Evolutionary conservation across 2,888 invertebrate genomes (phyloP).

Genomic region (Erebia epiphron): DNA sequence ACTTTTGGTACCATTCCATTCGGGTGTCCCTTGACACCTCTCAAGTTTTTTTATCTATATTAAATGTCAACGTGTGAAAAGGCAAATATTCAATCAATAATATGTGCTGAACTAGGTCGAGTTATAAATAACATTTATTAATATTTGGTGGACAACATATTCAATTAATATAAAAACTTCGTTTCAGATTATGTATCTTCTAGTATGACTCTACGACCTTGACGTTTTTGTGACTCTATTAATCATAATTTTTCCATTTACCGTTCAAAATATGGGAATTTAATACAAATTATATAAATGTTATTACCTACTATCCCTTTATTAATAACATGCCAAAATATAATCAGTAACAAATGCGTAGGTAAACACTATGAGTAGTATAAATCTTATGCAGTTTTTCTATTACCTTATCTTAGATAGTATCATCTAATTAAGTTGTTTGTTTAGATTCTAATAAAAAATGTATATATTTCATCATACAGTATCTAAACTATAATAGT

Average conservation of each 20-base stretch:
- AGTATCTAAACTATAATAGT: not conserved
- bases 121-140: constrained; percentile 43
- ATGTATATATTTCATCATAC: not conserved
- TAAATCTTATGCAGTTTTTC: not conserved
- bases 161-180: not conserved
- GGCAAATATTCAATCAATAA: constrained; percentile 9
- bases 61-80: constrained; percentile 23
- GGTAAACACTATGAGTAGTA: not conserved
- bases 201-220: not conserved
- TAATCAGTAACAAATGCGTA: too few species aligned
- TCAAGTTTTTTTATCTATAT: too few species aligned
- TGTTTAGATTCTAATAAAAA: too few species aligned
- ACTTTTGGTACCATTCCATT: too few species aligned
- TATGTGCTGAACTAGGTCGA: constrained; percentile 5
- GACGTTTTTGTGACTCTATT: not conserved
- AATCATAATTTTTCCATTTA: not conserved
- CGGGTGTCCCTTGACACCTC: too few species aligned
- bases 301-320: not conserved
- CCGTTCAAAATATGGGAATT: too few species aligned
- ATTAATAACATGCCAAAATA: too few species aligned
- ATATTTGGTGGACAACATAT: constrained; percentile 36
- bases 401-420: too few species aligned
- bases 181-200: too few species aligned
- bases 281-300: too few species aligned
- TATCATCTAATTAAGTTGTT: too few species aligned